These are phyloP conservation scores for Scrobipalpa atriplicella DNA, from an alignment of 2,888 invertebrate genomes.

Conservation along the genomic window DNA sequence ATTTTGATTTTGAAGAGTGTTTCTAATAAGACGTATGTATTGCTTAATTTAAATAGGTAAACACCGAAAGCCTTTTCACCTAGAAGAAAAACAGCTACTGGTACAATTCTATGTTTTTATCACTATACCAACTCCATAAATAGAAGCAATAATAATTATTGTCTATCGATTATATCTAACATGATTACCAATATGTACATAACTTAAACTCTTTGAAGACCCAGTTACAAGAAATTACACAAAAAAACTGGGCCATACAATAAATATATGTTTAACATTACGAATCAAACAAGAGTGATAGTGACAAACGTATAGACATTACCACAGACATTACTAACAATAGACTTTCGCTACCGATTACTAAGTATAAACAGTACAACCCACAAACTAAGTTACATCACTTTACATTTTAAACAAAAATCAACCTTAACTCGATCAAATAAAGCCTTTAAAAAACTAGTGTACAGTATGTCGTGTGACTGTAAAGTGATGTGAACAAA, in stretches of 20 bases:
- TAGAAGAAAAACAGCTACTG: no score
- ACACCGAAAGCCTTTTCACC: no score
- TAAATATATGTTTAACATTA: neutral
- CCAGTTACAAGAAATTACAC: neutral
- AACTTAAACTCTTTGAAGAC: no score
- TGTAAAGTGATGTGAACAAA: constrained; percentile 20
- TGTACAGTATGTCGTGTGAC: constrained; percentile 7
- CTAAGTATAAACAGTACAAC: neutral
- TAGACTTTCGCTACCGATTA: constrained; percentile 44
- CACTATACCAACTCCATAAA: no score
- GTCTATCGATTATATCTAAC: no score
- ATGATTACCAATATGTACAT: no score
- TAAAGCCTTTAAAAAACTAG: neutral
- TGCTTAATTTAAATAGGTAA: no score
- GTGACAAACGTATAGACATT: constrained; percentile 42
- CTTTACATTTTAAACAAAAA: neutral
- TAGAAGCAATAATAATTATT: no score
- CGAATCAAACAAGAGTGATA: constrained; percentile 36
- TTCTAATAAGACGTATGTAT: no score
- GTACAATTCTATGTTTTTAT: no score
- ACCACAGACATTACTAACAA: constrained; percentile 45
- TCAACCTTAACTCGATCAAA: neutral
- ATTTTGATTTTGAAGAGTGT: no score
- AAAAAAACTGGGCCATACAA: neutral
- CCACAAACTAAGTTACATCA: neutral